phyloP scores from a whole-genome alignment of 2,113 vertebrate genomes.

The Notarius lentiginosus region DNA sequence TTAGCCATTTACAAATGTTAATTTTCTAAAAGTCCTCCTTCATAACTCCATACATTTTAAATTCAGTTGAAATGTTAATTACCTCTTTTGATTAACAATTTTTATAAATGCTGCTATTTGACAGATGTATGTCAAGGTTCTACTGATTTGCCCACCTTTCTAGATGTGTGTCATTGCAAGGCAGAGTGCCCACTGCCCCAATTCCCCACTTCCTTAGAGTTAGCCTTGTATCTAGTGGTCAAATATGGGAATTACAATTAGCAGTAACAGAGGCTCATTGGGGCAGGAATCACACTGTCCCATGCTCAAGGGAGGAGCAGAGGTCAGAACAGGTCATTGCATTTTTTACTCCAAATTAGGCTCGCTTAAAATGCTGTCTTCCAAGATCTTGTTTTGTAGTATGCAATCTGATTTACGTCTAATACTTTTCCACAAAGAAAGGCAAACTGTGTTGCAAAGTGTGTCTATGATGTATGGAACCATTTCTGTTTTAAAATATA shows the following conservation, averaged over 20 bases:
- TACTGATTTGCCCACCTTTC: background rate
- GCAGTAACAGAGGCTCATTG: background rate
- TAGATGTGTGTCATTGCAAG: background rate
- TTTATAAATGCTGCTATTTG: background rate
- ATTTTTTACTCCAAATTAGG: background rate
- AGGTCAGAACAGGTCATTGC: background rate
- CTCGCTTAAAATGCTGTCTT: background rate
- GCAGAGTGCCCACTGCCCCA: background rate
- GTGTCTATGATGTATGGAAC: background rate
- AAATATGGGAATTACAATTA: background rate
- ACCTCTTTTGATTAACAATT: background rate
- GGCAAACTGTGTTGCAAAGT: background rate
- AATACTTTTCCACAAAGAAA: background rate
- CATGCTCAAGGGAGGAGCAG: background rate
- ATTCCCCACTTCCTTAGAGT: background rate
- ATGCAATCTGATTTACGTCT: background rate
- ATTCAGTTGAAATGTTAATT: background rate
- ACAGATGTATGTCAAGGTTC: background rate
- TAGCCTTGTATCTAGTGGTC: background rate
- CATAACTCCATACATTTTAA: background rate
- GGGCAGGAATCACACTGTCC: background rate
- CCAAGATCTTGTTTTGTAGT: too few relatives aligned
- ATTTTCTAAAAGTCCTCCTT: background rate
- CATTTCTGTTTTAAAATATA: background rate
- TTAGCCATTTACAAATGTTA: background rate